These are phyloP conservation scores for Tetramorium parvispinum DNA, from an alignment of 1,140 invertebrate genomes.

Conservation along the genomic window DNA sequence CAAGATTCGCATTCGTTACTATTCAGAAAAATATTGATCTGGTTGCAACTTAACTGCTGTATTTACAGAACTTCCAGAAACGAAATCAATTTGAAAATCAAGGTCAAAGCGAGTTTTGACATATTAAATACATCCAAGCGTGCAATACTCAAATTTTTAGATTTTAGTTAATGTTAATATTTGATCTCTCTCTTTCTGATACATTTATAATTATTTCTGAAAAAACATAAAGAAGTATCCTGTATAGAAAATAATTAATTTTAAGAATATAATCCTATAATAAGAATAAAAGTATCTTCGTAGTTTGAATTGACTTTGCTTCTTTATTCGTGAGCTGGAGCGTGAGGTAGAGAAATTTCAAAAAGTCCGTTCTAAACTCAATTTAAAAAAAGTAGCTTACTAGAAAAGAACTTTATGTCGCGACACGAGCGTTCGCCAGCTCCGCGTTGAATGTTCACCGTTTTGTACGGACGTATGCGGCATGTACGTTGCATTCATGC, in stretches of 20 bases:
- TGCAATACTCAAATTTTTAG: too few species aligned
- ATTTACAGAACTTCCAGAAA: background rate
- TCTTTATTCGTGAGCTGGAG: too few species aligned
- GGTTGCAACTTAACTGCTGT: background rate
- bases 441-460: background rate
- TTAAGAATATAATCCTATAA: background rate
- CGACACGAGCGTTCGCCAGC: background rate
- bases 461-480: background rate
- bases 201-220: background rate
- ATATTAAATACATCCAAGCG: background rate
- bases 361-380: background rate
- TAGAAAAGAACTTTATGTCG: background rate
- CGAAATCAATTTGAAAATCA: background rate
- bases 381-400: background rate
- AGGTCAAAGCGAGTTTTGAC: background rate
- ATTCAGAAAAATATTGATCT: background rate
- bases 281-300: background rate
- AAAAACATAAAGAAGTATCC: background rate
- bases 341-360: background rate
- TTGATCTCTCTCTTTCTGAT: background rate
- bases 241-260: background rate
- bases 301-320: background rate
- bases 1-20: conserved; percentile 38
- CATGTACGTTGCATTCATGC: conserved; percentile 25
- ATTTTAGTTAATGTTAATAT: background rate